Conservation (phyloP, 1,140 invertebrate genomes). For the Dolichoris vasculosae region DNA sequence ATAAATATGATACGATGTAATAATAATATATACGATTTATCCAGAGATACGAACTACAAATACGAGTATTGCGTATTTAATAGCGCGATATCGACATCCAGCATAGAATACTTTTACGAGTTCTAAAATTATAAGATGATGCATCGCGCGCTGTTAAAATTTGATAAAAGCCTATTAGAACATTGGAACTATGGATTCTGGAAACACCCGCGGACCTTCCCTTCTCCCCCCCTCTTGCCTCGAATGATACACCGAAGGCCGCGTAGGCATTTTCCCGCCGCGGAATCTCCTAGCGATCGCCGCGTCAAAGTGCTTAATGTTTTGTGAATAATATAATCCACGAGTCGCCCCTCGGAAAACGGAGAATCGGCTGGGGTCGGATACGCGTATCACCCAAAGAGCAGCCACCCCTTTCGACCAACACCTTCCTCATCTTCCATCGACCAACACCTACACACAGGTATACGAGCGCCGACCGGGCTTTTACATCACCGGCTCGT, state of each 20-base stretch:
- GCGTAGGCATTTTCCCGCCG: constrained; percentile 1
- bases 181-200: neutral
- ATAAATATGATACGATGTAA: no score
- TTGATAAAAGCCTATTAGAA: constrained; percentile 27
- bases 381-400: constrained; percentile 7
- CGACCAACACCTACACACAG: constrained; percentile 46
- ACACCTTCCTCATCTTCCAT: constrained; percentile 55
- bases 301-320: constrained; percentile 66
- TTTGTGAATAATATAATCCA: constrained; percentile 69
- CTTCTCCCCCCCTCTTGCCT: neutral
- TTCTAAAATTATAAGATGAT: neutral
- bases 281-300: constrained; percentile 47
- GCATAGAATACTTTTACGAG: neutral
- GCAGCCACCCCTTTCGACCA: constrained; percentile 53
- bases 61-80: no score
- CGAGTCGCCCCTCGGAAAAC: constrained; percentile 53
- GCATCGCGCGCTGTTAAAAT: constrained; percentile 36
- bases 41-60: no score
- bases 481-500: neutral
- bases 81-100: no score
- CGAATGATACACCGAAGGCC: neutral
- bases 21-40: no score
- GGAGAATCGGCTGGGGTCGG: neutral
- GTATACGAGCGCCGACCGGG: neutral
- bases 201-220: neutral